Evolutionary conservation across 2,888 invertebrate genomes (phyloP).

Genomic region (Antheraea yamamai): DNA sequence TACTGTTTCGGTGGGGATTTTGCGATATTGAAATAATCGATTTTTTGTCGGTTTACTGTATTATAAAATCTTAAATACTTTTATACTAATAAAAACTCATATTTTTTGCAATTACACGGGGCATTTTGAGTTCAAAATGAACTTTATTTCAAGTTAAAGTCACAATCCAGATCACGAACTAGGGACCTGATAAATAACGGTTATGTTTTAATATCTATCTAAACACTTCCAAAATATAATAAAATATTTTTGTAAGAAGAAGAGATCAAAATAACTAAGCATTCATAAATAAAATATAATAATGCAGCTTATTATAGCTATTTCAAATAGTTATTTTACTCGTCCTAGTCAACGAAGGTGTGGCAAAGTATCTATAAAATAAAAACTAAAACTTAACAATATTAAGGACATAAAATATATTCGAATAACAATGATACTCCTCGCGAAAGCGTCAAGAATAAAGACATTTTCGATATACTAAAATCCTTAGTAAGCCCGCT

Average conservation of each 20-base stretch:
- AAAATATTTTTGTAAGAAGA: too few relatives aligned
- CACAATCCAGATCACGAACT: neutral
- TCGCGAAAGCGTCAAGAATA: conserved; percentile 44
- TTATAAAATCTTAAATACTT: too few relatives aligned
- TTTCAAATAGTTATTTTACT: neutral
- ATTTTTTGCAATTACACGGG: neutral
- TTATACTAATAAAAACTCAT: neutral
- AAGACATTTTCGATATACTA: conserved; percentile 47
- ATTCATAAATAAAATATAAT: neutral
- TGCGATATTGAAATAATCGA: neutral
- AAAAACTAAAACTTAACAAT: neutral
- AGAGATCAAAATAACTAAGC: too few relatives aligned
- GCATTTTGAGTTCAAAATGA: neutral
- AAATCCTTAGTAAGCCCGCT: conserved; percentile 45
- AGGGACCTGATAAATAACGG: neutral
- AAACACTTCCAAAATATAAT: too few relatives aligned
- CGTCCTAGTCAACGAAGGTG: neutral
- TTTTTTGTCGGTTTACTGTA: neutral
- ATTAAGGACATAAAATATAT: conserved; percentile 23
- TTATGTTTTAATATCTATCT: neutral
- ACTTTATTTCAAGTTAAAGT: neutral
- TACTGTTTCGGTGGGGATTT: neutral
- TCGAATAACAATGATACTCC: conserved; percentile 30
- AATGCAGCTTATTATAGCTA: neutral
- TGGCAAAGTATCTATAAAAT: neutral